A percentile compares a stretch with the other conserved stretches of the same genome.
These are phyloP conservation scores for Trileptium ribeirensis DNA, from an alignment of 2,888 invertebrate species.

Conservation along the genomic window DNA sequence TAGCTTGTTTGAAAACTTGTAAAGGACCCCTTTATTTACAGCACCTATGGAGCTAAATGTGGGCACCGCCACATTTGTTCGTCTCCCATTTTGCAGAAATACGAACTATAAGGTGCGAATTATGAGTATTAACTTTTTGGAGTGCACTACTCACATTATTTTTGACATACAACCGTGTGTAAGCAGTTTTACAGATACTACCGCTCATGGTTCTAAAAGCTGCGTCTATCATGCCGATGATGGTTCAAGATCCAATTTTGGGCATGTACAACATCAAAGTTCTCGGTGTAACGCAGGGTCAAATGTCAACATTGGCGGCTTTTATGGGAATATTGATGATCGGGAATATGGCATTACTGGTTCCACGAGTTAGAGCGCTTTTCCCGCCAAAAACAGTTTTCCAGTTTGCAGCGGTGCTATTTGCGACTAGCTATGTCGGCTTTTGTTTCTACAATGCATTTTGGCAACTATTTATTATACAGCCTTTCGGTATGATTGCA, in stretches of 20 bases:
- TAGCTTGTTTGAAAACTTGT: no score
- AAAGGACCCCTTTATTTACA: no score
- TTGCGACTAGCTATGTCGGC: not conserved
- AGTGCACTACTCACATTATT: no score
- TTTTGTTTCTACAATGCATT: not conserved
- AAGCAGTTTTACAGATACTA: not conserved
- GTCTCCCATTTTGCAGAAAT: no score
- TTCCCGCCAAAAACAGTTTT: not conserved
- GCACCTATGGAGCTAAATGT: no score
- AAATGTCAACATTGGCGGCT: not conserved
- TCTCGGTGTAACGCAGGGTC: not conserved
- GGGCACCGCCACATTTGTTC: no score
- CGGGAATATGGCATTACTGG: not conserved
- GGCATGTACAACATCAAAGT: not conserved
- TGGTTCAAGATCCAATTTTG: not conserved
- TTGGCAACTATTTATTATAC: not conserved
- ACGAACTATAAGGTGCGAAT: no score
- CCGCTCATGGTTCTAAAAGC: not conserved
- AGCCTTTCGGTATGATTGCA: not conserved
- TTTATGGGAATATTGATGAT: not conserved
- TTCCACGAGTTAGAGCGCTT: not conserved
- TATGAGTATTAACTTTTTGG: no score
- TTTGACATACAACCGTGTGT: no score
- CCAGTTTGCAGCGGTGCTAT: not conserved
- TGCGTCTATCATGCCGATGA: not conserved